Evolutionary conservation across 2,113 vertebrate species (phyloP), one percentile per base, ranked within the genome.

Genomic region (Herpetotheres cachinnans): DNA sequence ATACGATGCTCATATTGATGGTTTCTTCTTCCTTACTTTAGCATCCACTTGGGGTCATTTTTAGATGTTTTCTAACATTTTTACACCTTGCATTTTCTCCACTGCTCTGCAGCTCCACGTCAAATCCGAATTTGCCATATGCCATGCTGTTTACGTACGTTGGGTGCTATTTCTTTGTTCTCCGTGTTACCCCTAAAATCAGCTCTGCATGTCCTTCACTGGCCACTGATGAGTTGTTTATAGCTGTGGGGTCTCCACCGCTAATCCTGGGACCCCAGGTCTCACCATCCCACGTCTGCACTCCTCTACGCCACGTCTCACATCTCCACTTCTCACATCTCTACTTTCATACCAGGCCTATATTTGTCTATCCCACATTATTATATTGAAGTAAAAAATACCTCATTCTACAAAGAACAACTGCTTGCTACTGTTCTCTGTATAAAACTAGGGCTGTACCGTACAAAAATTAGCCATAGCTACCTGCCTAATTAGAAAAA

Each of bases 121-220:
- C 54, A 26, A 49, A 62, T 22, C 26, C 7, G 29, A 30, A 36
- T 42, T 70, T 49, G 47, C 55, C 15, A 15, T 15, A 36, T 22
- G 38, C 26, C 5, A 1, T 27, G 56, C 7, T 49, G 27, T 16
- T 56, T 49, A 22, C 1, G 0, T 27, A 12, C 3, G 13, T 26
- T 21, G 52, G 29, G 29, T 25, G 5, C 19, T 15, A 24, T 24
- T 44, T 21, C 34, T 83, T 73, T 58, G 21, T 27, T 36, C 56
- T 56, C 40, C 71, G 62, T 14, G 5, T 40, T 18, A 30, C 38
- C 44, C 27, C 44, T 13, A 12, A 52, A 59, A 13, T 13, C 59
- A 46, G 19, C 14, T 72, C 67, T 46, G 6, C 46, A 3, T 5
- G 13, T n/a, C 38, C 46, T 52, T 46, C 46, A 18, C 42, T 16